Base-by-base conservation (phyloP, 2,797 vertebrate genomes). In the Semaprochilodus insignis region DNA sequence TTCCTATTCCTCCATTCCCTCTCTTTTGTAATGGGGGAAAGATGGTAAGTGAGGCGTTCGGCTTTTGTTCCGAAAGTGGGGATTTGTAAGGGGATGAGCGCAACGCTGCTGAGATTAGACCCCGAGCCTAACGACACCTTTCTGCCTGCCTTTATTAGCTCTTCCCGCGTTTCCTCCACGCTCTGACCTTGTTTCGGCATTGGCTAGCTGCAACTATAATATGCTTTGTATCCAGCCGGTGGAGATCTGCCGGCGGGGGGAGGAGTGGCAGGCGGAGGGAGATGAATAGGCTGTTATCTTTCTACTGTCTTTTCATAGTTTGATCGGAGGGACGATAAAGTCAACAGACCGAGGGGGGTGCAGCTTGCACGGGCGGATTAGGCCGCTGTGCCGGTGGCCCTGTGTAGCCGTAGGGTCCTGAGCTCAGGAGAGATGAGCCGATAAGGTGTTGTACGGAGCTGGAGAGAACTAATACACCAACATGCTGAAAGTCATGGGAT, bases 281-380 rank as follows among this genome's bases (percentile, higher is more conserved):
- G 83, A 86, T 81, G 88, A 91, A 91, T 89, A 75, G 34, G 19
- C 81, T 59, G 74, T 86, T 91, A 89, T 92, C 82, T 85, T 27
- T 19, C 83, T 8, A 67, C 21, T 65, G 87, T 87, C 87, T 90
- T 77, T 90, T 89, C 87, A 84, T 70, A 13, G 4, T 88, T 55
- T 82, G 80, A 91, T 91, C 69, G 21, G 27, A 67, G 57, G n/a
- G 66, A 78, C 73, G 88, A 92, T 91, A 82, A 86, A 52, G 85
- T 87, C 81, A 76, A 86, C 83, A 73, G 73, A 88, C 80, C 31
- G 1, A 83, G 83, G 23, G 77, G 73, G 65, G n/a, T 63, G 60
- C 65, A 76, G 79, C 75, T 76, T 54, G 77, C 6, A 3, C 44
- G 19, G 81, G 86, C 51, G 76, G 87, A 88, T 90, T 89, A 87